Base-by-base conservation (phyloP, 2,113 vertebrate species). In the Takifugu bimaculatus region DNA sequence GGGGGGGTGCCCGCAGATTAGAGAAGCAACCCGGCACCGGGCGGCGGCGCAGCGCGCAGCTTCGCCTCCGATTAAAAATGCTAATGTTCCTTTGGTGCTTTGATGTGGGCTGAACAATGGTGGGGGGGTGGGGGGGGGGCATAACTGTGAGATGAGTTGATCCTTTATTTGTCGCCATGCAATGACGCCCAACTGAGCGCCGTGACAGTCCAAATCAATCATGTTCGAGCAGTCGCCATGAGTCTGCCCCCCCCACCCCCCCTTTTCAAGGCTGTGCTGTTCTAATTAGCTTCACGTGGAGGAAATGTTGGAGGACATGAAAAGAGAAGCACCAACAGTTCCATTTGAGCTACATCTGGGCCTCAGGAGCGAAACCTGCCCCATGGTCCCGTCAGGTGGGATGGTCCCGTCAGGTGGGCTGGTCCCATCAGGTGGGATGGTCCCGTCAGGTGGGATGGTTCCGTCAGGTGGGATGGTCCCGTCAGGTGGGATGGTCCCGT, bases 21-120 rank as follows among this genome's bases (percentile, higher is more conserved):
- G 90, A 93, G 90, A 78, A 54, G 57, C 54, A 80, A 87, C 85
- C 88, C 88, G 87, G 75, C 80, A 80, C 82, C 79, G 80, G 91
- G 91, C 88, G 86, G 78, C 88, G 78, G 80, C 54, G 83, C 90
- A 83, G 89, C 62, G 55, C 89, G 91, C 68, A 35, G 74, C 68
- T 57, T 84, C 85, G 90, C 90, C 87, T 79, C 91, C 94, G 93
- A 96, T 94, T 94, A 94, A 93, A 94, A 93, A 95, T 95, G 93
- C 92, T 94, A 93, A 95, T 93, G 90, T 86, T 85, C 63, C 86
- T 80, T 88, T 45, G 89, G 83, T 80, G 85, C 96, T 96, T 96
- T 96, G 94, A 96, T 91, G 94, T 96, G 87, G 85, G 86, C 79
- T 50, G 77, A 88, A 94, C 92, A 92, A 94, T 93, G 90, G 80